A percentile compares a stretch with the other conserved stretches of the same genome.
phyloP scores from a whole-genome alignment of 2,113 vertebrate species.

The Chamaetylas fuelleborni region DNA sequence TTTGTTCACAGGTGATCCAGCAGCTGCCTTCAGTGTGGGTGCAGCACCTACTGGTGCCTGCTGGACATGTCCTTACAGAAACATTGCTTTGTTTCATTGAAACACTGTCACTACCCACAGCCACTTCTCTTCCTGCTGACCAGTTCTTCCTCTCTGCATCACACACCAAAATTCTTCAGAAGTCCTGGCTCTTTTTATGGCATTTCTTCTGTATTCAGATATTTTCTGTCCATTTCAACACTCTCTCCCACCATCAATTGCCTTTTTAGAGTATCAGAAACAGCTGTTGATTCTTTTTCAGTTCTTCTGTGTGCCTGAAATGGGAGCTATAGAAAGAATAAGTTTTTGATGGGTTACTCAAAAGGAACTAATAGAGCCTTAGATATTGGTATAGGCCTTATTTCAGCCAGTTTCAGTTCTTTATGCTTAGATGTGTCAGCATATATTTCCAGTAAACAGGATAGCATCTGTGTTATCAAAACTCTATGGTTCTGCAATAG shows the following conservation, averaged over 20 bases:
- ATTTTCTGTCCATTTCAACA: background rate
- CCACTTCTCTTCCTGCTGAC: background rate
- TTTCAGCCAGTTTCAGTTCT: background rate
- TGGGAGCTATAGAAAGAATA: background rate
- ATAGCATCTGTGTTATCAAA: background rate
- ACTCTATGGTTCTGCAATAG: background rate
- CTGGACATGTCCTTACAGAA: background rate
- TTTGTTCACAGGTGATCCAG: background rate
- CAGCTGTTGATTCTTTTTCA: background rate
- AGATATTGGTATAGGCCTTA: background rate
- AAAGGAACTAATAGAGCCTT: background rate
- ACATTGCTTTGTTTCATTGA: background rate
- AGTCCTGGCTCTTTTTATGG: background rate
- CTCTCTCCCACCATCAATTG: fast-evolving
- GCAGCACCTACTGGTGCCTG: background rate
- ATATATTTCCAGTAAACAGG: background rate
- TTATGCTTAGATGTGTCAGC: background rate
- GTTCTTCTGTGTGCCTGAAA: background rate
- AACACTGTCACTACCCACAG: background rate
- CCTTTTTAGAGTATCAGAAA: background rate
- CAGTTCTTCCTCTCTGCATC: background rate
- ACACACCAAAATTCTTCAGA: background rate
- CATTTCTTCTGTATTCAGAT: background rate
- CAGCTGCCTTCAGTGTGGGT: background rate
- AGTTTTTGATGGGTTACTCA: background rate